phyloP scores from a whole-genome alignment of 2,113 vertebrate genomes.

The Collichthys lucidus region DNA sequence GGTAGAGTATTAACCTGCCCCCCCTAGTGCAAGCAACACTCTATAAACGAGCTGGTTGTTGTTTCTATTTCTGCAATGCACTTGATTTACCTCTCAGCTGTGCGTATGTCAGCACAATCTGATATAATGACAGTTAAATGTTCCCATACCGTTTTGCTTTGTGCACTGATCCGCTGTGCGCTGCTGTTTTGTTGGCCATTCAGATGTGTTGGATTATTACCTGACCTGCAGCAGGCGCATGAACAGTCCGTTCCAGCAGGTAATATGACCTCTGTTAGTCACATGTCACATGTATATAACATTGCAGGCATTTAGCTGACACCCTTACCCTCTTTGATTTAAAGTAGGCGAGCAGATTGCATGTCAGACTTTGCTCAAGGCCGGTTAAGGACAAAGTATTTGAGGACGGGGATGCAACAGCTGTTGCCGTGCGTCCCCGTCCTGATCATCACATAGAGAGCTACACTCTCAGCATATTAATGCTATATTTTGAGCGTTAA shows the following conservation, averaged over 20 bases:
- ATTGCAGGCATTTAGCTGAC: slow-evolving; percentile 23
- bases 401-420: slow-evolving; percentile 29
- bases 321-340: background rate
- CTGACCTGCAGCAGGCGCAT: slow-evolving; percentile 89
- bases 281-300: background rate
- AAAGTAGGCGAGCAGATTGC: slow-evolving; percentile 19
- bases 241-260: slow-evolving; percentile 92
- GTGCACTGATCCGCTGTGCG: slow-evolving; percentile 55
- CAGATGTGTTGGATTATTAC: slow-evolving; percentile 93
- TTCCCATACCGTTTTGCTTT: slow-evolving; percentile 31
- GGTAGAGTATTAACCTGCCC: slow-evolving; percentile 76
- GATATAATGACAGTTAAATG: slow-evolving; percentile 41
- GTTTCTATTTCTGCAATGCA: slow-evolving; percentile 4
- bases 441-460: slow-evolving; percentile 10
- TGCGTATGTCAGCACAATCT: slow-evolving; percentile 42
- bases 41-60: slow-evolving; percentile 24
- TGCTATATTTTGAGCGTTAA: slow-evolving; percentile 14
- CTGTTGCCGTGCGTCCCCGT: slow-evolving; percentile 24
- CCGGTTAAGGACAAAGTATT: slow-evolving; percentile 10
- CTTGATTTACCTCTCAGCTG: slow-evolving; percentile 30
- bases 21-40: background rate
- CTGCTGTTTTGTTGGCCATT: slow-evolving; percentile 60
- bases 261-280: slow-evolving; percentile 65
- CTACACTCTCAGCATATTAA: slow-evolving; percentile 31
- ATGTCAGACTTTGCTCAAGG: slow-evolving; percentile 37